Percentiles rank a stretch among this genome's conserved stretches.
These are phyloP conservation scores for Drosophila ananassae DNA, from an alignment of 1,140 invertebrate species.

Conservation along the genomic window DNA sequence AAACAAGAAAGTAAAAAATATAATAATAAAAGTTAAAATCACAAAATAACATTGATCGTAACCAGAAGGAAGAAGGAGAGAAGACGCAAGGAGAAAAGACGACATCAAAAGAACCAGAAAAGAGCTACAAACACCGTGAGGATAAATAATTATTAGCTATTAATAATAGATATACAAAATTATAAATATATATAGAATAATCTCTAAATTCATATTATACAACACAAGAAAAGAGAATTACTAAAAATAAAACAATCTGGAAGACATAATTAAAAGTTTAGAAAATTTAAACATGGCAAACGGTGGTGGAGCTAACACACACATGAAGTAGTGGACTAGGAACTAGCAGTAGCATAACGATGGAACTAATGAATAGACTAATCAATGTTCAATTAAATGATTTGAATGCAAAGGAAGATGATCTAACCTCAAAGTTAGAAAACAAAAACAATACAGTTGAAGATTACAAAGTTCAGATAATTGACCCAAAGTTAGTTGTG, in stretches of 20 bases:
- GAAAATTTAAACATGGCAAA: conserved; percentile 3
- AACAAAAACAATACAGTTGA: background rate
- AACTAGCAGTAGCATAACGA: background rate
- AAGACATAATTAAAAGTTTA: conserved; percentile 2
- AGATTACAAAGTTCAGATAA: background rate
- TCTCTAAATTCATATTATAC: background rate
- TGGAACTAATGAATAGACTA: conserved; percentile 9
- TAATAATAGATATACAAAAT: too few species aligned
- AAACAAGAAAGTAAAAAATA: too few species aligned
- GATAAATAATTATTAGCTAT: too few species aligned
- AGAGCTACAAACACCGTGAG: too few species aligned
- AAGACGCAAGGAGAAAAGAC: too few species aligned
- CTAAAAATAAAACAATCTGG: conserved; percentile 2
- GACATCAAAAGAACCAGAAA: too few species aligned
- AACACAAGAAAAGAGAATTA: background rate
- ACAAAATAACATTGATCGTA: too few species aligned
- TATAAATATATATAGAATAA: too few species aligned
- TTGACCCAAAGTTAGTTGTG: conserved; percentile 1
- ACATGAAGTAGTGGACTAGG: too few species aligned
- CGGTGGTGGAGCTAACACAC: background rate
- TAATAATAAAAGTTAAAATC: too few species aligned
- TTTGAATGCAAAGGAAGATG: background rate
- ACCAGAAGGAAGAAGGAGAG: too few species aligned
- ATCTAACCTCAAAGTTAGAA: background rate
- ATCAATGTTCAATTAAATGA: conserved; percentile 4